Percentiles rank a stretch among this genome's conserved stretches.
Conservation (phyloP, 1,140 invertebrate species). For the Aphidius ervi region DNA sequence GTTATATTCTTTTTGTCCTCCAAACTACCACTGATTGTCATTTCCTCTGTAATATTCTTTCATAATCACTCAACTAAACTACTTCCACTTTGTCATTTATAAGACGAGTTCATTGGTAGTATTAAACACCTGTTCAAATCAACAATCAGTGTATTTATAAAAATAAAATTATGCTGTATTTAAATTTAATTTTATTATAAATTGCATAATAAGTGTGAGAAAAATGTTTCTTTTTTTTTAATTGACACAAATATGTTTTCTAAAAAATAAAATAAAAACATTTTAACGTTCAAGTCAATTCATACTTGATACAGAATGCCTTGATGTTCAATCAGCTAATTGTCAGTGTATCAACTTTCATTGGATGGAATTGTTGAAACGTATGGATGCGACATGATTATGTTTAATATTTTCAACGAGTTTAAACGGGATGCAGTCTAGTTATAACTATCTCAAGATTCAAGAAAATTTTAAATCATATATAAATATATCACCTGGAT, state of each 20-base stretch:
- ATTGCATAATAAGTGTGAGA: no score
- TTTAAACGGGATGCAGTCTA: slow-evolving; percentile 42
- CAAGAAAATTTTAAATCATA: slow-evolving; percentile 15
- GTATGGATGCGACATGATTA: slow-evolving; percentile 36
- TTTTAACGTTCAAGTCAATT: background rate
- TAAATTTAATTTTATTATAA: no score
- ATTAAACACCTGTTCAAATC: background rate
- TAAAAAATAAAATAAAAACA: no score
- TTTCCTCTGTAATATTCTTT: slow-evolving; percentile 15
- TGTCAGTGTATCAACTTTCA: slow-evolving; percentile 45
- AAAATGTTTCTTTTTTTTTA: no score
- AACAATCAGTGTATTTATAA: no score
- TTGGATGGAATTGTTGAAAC: slow-evolving; percentile 41
- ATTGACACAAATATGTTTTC: no score
- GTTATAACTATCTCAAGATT: slow-evolving; percentile 23
- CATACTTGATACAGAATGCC: slow-evolving; percentile 15
- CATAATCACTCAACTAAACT: slow-evolving; percentile 3
- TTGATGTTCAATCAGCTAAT: slow-evolving; percentile 44
- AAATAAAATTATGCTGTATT: no score
- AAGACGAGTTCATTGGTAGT: background rate
- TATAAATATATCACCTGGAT: background rate
- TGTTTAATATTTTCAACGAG: slow-evolving; percentile 21
- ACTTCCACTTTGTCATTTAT: slow-evolving; percentile 9
- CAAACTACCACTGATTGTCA: background rate
- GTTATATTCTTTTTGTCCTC: no score